A percentile compares a stretch with the other conserved stretches of the same genome.
phyloP scores from a whole-genome alignment of 2,888 invertebrate genomes.

The Taphrorychus bicolor region DNA sequence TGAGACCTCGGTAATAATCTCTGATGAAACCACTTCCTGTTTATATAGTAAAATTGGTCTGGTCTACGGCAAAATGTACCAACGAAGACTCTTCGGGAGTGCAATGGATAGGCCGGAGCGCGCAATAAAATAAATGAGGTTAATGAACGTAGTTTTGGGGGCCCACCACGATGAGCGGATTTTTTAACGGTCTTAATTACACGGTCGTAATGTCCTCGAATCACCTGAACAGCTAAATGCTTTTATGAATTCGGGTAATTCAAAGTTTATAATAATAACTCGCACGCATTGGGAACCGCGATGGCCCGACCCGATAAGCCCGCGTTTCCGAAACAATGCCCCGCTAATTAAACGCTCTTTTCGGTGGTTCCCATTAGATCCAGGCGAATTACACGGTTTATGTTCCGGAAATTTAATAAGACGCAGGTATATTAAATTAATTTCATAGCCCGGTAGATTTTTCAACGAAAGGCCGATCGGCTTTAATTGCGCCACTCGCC shows the following conservation, averaged over 20 bases:
- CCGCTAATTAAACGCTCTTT: slow-evolving; percentile 32
- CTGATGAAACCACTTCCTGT: slow-evolving; percentile 29
- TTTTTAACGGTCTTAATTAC: slow-evolving; percentile 30
- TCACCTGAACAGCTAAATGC: slow-evolving; percentile 38
- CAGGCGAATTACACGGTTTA: slow-evolving; percentile 15
- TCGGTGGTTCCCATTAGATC: slow-evolving; percentile 25
- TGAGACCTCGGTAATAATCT: slow-evolving; percentile 23
- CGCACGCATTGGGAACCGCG: slow-evolving; percentile 24
- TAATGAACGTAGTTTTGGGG: neutral
- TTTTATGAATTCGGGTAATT: slow-evolving; percentile 40
- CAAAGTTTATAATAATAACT: slow-evolving; percentile 31
- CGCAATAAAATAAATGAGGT: neutral
- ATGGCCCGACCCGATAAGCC: slow-evolving; percentile 31
- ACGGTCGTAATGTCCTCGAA: slow-evolving; percentile 29
- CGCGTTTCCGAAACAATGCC: slow-evolving; percentile 26
- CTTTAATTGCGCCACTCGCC: neutral
- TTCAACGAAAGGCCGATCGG: neutral
- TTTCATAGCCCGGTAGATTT: slow-evolving; percentile 6
- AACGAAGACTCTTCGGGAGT: neutral
- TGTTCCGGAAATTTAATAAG: slow-evolving; percentile 15
- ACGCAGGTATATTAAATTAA: neutral
- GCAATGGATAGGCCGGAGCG: neutral
- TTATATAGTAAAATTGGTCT: slow-evolving; percentile 27
- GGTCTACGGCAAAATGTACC: slow-evolving; percentile 15
- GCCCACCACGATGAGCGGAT: neutral